Percentiles rank a stretch among this genome's conserved stretches.
phyloP scores from a whole-genome alignment of 2,888 invertebrate species.

The Microctonus hyperodae region DNA sequence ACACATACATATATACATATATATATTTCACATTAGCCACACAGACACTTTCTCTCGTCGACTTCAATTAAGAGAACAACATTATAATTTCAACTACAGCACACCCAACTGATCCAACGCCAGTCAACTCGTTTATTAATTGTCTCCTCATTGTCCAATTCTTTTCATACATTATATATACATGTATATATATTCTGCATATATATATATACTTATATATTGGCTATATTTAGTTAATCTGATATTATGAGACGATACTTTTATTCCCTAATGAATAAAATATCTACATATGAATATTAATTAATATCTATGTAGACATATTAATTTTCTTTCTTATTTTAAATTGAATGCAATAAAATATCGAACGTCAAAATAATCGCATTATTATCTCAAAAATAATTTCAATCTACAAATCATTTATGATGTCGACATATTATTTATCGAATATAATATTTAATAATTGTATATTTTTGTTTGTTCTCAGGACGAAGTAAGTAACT shows the following conservation, averaged over 20 bases:
- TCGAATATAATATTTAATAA: conserved; percentile 46
- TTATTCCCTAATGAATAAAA: not conserved
- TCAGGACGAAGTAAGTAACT: conserved; percentile 64
- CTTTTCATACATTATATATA: too few species aligned
- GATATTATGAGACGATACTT: not conserved
- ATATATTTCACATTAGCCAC: conserved; percentile 50
- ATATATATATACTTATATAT: too few species aligned
- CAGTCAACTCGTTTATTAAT: conserved; percentile 53
- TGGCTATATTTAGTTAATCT: not conserved
- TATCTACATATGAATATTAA: too few species aligned
- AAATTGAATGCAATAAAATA: too few species aligned
- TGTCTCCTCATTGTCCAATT: too few species aligned
- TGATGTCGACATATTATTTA: not conserved
- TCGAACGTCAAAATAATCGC: not conserved
- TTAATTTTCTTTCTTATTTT: too few species aligned
- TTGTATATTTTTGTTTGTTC: conserved; percentile 60
- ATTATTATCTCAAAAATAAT: not conserved
- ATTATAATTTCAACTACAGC: conserved; percentile 62
- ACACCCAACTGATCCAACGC: conserved; percentile 55
- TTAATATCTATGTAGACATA: too few species aligned
- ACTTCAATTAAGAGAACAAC: conserved; percentile 63
- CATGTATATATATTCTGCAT: too few species aligned
- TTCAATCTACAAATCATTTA: not conserved
- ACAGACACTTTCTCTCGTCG: conserved; percentile 58
- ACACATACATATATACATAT: not conserved